Conservation (phyloP, 2,888 invertebrate genomes). For the Nomada ruficornis region DNA sequence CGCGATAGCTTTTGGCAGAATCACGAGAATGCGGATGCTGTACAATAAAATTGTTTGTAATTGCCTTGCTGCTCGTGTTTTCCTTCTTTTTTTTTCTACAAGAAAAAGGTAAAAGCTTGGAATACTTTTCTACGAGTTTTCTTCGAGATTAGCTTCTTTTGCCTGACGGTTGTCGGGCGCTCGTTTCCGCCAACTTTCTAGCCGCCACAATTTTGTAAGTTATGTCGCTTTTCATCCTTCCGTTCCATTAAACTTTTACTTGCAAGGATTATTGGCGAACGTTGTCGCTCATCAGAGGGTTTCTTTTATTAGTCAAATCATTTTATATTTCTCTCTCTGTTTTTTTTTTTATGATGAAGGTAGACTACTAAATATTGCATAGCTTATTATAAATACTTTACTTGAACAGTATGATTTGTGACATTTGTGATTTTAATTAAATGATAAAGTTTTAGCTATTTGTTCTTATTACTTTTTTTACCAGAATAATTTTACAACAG, state of each 20-base stretch:
- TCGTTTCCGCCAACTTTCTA: constrained; percentile 37
- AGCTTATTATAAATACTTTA: too few species aligned
- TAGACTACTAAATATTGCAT: too few species aligned
- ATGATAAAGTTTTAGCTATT: too few species aligned
- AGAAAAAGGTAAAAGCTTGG: neutral
- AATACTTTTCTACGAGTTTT: constrained; percentile 33
- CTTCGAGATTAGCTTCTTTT: constrained; percentile 1
- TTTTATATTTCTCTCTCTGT: neutral
- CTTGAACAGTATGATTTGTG: too few species aligned
- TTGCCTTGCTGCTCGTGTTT: constrained; percentile 6
- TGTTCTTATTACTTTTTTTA: too few species aligned
- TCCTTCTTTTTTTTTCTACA: neutral
- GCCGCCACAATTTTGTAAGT: constrained; percentile 53
- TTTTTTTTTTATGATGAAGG: too few species aligned
- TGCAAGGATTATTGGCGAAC: constrained; percentile 19
- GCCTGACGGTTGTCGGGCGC: neutral
- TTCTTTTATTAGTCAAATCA: neutral
- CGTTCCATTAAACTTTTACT: constrained; percentile 34
- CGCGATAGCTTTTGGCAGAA: neutral
- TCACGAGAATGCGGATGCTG: neutral
- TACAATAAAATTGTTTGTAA: constrained; percentile 42
- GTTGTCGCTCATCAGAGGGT: constrained; percentile 30
- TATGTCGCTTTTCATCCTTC: constrained; percentile 37
- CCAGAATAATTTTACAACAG: neutral
- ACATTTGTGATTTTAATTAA: too few species aligned